Percentiles rank a stretch among this genome's conserved stretches.
These are phyloP conservation scores for Turritopsis dohrnii DNA, from an alignment of 30 jellyfish, hydroid and myxozoan species.

Conservation along the genomic window DNA sequence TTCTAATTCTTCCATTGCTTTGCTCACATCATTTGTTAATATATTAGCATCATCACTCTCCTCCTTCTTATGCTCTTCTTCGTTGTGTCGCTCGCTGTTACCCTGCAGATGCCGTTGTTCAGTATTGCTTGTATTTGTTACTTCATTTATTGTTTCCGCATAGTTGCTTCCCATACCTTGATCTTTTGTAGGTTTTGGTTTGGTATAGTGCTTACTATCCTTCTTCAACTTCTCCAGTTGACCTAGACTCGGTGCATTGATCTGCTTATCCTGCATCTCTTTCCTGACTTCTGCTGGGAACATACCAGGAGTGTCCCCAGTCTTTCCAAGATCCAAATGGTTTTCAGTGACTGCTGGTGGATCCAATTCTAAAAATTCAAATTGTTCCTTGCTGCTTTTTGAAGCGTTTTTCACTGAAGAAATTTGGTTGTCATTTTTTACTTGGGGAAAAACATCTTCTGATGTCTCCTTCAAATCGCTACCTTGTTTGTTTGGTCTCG, in stretches of 20 bases:
- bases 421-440: background rate
- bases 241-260: background rate
- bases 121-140: background rate
- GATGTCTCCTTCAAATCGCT: background rate
- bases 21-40: conserved; percentile 25
- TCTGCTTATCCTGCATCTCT: background rate
- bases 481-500: background rate
- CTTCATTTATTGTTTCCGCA: background rate
- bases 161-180: background rate
- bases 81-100: background rate
- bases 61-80: background rate
- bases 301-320: background rate
- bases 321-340: conserved; percentile 5
- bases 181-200: background rate
- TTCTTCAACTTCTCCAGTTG: background rate
- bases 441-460: conserved; percentile 12
- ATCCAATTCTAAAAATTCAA: background rate
- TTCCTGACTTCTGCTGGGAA: background rate
- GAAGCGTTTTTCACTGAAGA: background rate
- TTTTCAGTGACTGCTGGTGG: conserved; percentile 2
- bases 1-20: conserved; percentile 33
- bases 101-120: conserved; percentile 2
- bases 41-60: background rate
- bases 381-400: background rate
- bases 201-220: background rate